These are phyloP conservation scores for Drosophila koepferae DNA, from an alignment of 2,888 invertebrate genomes.

Conservation along the genomic window DNA sequence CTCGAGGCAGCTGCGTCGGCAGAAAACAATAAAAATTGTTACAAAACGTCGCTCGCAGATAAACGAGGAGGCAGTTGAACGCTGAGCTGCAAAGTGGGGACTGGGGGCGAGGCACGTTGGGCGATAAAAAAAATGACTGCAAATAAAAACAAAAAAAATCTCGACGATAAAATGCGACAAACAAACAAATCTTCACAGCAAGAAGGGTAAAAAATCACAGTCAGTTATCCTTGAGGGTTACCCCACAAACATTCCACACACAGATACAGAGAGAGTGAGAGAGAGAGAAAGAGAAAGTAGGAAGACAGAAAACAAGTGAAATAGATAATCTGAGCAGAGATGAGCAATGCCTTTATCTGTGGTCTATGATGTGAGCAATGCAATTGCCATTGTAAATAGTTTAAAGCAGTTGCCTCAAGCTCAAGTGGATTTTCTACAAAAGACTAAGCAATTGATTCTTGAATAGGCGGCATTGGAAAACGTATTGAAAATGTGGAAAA, in stretches of 20 bases:
- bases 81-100: conserved; percentile 6
- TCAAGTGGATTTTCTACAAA: conserved; percentile 27
- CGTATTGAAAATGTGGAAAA: background rate
- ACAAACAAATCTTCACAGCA: conserved; percentile 56
- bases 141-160: conserved; percentile 62
- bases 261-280: background rate
- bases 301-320: no score
- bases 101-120: conserved; percentile 45
- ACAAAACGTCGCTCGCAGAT: conserved; percentile 67
- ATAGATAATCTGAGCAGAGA: conserved; percentile 40
- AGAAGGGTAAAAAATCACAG: conserved; percentile 55
- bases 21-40: conserved; percentile 77
- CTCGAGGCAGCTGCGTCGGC: conserved; percentile 46
- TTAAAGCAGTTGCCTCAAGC: conserved; percentile 37
- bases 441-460: conserved; percentile 29
- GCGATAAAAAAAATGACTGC: conserved; percentile 71
- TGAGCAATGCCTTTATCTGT: conserved; percentile 68
- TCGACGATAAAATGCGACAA: conserved; percentile 74
- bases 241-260: conserved; percentile 20
- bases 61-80: conserved; percentile 41
- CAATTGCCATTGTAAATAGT: conserved; percentile 36
- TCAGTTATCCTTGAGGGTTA: conserved; percentile 60
- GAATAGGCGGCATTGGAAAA: conserved; percentile 15
- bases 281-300: background rate
- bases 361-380: conserved; percentile 19